Evolutionary conservation across 2,113 vertebrate species (phyloP).

Genomic region (Progne subis): DNA sequence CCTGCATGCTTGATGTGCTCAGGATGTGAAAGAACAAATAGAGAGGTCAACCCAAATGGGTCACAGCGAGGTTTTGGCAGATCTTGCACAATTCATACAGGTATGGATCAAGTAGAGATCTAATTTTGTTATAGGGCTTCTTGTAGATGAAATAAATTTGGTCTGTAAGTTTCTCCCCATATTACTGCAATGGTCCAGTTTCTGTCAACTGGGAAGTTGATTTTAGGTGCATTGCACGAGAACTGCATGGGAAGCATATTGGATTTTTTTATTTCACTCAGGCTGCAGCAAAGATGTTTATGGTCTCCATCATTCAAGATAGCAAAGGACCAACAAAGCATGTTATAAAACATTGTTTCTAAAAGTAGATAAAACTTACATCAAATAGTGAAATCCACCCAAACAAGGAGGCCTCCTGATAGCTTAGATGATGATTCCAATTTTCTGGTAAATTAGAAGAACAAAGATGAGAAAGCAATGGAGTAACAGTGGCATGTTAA

Average conservation of each 20-base stretch:
- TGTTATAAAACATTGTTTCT: background rate
- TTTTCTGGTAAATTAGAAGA: constrained; percentile 16
- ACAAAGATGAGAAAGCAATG: background rate
- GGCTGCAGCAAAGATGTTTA: background rate
- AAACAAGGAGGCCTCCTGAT: background rate
- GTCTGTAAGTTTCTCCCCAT: background rate
- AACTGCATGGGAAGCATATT: background rate
- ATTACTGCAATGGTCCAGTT: background rate
- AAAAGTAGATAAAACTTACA: background rate
- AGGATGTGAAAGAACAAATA: background rate
- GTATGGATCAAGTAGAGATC: background rate
- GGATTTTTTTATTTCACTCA: background rate
- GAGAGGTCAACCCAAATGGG: background rate
- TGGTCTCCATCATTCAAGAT: background rate
- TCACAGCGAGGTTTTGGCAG: background rate
- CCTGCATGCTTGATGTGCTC: background rate
- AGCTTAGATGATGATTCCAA: background rate
- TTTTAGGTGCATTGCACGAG: background rate
- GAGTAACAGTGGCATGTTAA: background rate
- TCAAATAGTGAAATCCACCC: background rate
- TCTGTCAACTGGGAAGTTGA: background rate
- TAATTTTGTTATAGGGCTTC: background rate
- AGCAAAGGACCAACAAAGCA: background rate
- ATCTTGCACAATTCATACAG: background rate
- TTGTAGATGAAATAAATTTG: background rate